Conservation (phyloP, 2,888 invertebrate species). For the Lochmaea capreae region DNA sequence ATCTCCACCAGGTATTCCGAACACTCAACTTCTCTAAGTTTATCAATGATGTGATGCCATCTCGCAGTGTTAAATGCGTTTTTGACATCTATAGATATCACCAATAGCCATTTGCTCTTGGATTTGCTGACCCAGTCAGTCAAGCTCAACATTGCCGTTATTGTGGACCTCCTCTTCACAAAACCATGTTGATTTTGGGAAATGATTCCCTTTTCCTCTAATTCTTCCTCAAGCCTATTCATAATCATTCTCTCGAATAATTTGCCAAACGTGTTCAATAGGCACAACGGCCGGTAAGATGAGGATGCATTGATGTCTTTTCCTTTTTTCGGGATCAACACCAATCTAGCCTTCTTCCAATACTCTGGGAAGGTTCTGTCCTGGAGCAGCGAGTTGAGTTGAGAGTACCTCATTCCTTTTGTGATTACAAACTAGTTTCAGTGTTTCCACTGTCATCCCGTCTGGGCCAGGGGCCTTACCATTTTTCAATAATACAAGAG, state of each 20-base stretch:
- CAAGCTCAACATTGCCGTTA: slow-evolving; percentile 17
- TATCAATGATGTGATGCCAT: slow-evolving; percentile 23
- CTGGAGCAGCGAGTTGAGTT: too few species aligned
- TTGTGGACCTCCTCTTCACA: slow-evolving; percentile 27
- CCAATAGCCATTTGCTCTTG: background rate
- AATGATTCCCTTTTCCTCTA: slow-evolving; percentile 6
- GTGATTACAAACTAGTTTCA: too few species aligned
- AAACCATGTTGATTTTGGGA: slow-evolving; percentile 38
- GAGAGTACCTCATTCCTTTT: too few species aligned
- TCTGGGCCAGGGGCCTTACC: too few species aligned
- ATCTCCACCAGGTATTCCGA: slow-evolving; percentile 2
- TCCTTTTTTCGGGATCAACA: too few species aligned
- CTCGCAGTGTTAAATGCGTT: slow-evolving; percentile 39
- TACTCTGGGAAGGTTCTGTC: too few species aligned
- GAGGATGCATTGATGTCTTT: too few species aligned
- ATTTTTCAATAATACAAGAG: background rate
- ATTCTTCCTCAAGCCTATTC: slow-evolving; percentile 6
- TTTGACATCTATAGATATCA: slow-evolving; percentile 26
- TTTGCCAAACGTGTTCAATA: slow-evolving; percentile 35
- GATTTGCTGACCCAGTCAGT: background rate
- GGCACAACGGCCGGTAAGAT: slow-evolving; percentile 35
- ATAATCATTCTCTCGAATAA: slow-evolving; percentile 27
- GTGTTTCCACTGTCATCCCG: too few species aligned
- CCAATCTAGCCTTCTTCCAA: too few species aligned
- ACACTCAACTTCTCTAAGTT: background rate